phyloP scores from a whole-genome alignment of 2,797 vertebrate species.

The Hipposideros larvatus region DNA sequence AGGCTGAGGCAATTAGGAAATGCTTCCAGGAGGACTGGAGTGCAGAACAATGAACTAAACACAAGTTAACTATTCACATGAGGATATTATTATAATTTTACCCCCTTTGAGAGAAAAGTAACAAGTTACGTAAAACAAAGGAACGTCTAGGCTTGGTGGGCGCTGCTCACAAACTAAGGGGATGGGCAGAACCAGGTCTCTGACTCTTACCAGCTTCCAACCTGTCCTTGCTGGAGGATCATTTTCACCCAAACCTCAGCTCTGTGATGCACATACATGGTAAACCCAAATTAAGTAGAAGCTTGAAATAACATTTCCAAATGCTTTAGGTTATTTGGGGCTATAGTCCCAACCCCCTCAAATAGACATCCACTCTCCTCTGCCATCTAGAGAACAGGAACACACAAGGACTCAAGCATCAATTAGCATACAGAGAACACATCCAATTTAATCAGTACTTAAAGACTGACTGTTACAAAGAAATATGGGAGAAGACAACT shows the following conservation, averaged over 20 bases:
- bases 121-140: not conserved
- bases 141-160: rapidly evolving
- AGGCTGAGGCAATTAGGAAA: not conserved
- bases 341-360: not conserved
- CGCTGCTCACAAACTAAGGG: not conserved
- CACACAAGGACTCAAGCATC: not conserved
- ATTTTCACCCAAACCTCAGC: not conserved
- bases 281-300: conserved; percentile 48
- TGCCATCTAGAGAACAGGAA: not conserved
- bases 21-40: not conserved
- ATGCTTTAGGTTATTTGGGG: not conserved
- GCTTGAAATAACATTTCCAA: conserved; percentile 41
- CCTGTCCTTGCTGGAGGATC: not conserved
- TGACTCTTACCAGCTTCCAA: not conserved
- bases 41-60: not conserved
- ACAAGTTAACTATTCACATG: not conserved
- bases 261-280: conserved; percentile 13
- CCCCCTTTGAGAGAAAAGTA: not conserved
- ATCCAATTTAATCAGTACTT: not conserved
- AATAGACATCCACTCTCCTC: not conserved
- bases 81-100: not conserved
- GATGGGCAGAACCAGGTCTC: not conserved
- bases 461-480: not conserved
- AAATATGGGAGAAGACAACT: not conserved
- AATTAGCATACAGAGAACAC: not conserved